Conservation (phyloP, 2,113 vertebrate genomes). For the Myrmophylax atrothorax region DNA sequence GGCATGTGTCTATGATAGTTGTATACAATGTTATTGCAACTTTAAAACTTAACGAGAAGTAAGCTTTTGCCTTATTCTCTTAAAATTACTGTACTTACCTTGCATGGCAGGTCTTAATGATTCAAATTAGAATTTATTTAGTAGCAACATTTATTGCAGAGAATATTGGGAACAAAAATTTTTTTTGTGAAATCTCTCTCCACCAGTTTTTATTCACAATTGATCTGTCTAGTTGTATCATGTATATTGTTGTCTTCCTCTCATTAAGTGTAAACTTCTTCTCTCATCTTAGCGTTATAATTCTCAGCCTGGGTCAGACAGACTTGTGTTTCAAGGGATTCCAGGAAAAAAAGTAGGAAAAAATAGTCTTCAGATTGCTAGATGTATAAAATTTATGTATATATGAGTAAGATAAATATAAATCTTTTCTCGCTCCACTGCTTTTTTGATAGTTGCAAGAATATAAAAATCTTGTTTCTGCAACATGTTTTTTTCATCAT, state of each 20-base stretch:
- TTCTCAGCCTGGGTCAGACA: neutral
- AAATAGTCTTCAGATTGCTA: neutral
- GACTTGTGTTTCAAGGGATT: neutral
- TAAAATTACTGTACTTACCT: neutral
- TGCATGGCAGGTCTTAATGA: neutral
- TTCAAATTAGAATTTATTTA: neutral
- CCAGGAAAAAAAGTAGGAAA: neutral
- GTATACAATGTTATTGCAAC: neutral
- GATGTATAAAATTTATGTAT: neutral
- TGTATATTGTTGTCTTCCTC: neutral
- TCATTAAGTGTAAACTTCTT: neutral
- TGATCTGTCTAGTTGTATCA: neutral
- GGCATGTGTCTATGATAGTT: neutral
- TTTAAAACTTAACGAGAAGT: neutral
- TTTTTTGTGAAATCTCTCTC: neutral
- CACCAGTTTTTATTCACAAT: neutral
- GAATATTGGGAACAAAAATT: neutral
- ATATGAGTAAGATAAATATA: neutral
- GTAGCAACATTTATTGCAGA: neutral
- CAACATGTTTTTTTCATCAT: neutral
- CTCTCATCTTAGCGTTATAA: neutral
- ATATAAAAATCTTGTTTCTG: neutral
- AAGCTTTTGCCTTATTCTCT: neutral
- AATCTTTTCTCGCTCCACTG: neutral
- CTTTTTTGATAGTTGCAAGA: neutral